A percentile compares a stretch with the other conserved stretches of the same genome.
These are phyloP conservation scores for Tenrec ecaudatus DNA, from an alignment of 2,113 vertebrate species.

Conservation along the genomic window DNA sequence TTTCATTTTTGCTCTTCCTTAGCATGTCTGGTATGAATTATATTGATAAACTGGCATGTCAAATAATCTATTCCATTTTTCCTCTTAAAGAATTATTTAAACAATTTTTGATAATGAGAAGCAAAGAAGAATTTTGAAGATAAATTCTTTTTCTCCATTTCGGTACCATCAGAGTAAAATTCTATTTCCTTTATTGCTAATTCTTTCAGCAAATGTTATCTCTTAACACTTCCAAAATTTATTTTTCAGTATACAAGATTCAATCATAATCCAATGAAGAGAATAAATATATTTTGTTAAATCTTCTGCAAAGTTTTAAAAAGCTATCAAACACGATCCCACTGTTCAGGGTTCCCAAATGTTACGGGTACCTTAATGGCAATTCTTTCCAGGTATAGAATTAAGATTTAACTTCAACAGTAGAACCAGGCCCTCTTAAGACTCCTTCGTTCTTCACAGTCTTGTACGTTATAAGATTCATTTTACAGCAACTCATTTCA, in stretches of 20 bases:
- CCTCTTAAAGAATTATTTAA: not conserved
- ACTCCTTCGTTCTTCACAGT: not conserved
- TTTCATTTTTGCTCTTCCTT: constrained; percentile 47
- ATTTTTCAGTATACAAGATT: constrained; percentile 3
- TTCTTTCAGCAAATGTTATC: constrained; percentile 38
- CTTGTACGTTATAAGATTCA: not conserved
- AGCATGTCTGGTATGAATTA: constrained; percentile 7
- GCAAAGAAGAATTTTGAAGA: constrained; percentile 51
- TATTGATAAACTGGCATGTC: constrained; percentile 1
- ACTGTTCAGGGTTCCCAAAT: not conserved
- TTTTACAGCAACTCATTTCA: constrained; percentile 41
- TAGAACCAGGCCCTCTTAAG: not conserved
- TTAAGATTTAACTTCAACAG: not conserved
- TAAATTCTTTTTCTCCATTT: constrained; percentile 47
- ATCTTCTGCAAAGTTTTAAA: constrained; percentile 32
- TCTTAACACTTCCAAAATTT: constrained; percentile 28
- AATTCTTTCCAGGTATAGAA: not conserved
- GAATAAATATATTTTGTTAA: constrained; percentile 25
- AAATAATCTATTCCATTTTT: constrained; percentile 14
- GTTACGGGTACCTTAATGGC: not conserved
- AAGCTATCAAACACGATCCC: not conserved
- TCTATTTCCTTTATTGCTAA: constrained; percentile 37
- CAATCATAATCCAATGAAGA: constrained; percentile 36
- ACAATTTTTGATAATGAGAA: constrained; percentile 17
- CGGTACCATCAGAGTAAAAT: constrained; percentile 19